Evolutionary conservation across 2,113 vertebrate genomes (phyloP), one percentile per base, ranked within the genome.

Genomic region (Reinhardtius hippoglossoides): DNA sequence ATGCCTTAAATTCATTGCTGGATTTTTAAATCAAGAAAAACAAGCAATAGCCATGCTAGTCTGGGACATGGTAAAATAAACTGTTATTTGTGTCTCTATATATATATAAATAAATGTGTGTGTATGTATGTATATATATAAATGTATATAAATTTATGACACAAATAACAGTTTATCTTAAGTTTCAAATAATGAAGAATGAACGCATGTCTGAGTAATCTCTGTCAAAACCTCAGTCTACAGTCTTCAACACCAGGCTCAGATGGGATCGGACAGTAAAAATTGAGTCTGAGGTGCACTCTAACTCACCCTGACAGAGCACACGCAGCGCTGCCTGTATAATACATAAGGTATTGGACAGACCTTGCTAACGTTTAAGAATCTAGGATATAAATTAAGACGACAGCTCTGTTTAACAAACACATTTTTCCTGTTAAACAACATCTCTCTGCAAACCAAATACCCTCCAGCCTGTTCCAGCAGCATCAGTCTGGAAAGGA

Each of bases 401-500:
- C 9, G n/a, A 65, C 21, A 58, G 18, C 23, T 42, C 2, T 60
- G 26, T 64, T 4, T 55, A 14, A 23, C 12, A 54, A 20, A 59
- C 31, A 31, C 31, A 31, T 65, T 23, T 55, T 10, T 5, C 5
- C 3, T 62, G 20, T 54, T 54, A 16, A 50, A 50, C 54, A 35
- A 52, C 15, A 24, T 4, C 2, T 21, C 10, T 20, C 54, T 54
- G 50, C 50, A 54, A 54, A 9, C 6, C 50, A 52, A 52, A 20
- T 9, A 13, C 48, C 10, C 48, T 50, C 48, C 48, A 50, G 46
- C 27, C 2, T 23, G 46, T 57, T 71, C 61, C 23, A 35, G 61
- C 58, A 61, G 37, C 50, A 21, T 31, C 31, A 27, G 4, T 77
- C 61, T 37, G 15, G 9, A 77, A 67, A 52, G 10, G 15, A 50